Conservation (phyloP, 2,888 invertebrate species). For the Chymomyza fuscimana region DNA sequence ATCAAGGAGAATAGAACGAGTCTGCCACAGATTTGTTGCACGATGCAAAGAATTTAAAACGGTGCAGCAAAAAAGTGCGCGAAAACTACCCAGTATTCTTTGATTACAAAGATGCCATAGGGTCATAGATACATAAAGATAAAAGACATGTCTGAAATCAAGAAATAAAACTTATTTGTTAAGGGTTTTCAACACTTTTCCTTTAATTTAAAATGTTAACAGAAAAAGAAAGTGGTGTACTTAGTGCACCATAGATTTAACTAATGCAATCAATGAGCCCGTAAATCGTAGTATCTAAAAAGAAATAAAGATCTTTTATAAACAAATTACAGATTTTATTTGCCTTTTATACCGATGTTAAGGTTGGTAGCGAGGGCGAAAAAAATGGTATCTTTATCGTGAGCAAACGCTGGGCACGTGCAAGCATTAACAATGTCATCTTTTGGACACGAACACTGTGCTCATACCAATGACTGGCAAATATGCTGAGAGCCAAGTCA, state of each 20-base stretch:
- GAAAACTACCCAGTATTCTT: too few species aligned
- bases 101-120: too few species aligned
- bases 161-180: too few species aligned
- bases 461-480: slow-evolving; percentile 66
- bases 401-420: slow-evolving; percentile 62
- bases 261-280: slow-evolving; percentile 56
- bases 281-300: slow-evolving; percentile 58
- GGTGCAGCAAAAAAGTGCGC: too few species aligned
- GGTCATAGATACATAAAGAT: too few species aligned
- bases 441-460: slow-evolving; percentile 64
- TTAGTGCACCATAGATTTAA: slow-evolving; percentile 46
- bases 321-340: not conserved
- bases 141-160: too few species aligned
- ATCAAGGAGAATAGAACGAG: too few species aligned
- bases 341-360: slow-evolving; percentile 57
- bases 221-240: not conserved
- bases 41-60: too few species aligned
- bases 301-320: not conserved
- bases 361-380: slow-evolving; percentile 64
- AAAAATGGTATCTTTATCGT: slow-evolving; percentile 70
- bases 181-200: too few species aligned
- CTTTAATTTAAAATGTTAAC: too few species aligned
- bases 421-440: slow-evolving; percentile 64
- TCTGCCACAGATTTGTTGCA: too few species aligned
- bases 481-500: slow-evolving; percentile 54